A percentile compares a stretch with the other conserved stretches of the same genome.
phyloP scores from a whole-genome alignment of 2,797 vertebrate species.

The Onychomys torridus region DNA sequence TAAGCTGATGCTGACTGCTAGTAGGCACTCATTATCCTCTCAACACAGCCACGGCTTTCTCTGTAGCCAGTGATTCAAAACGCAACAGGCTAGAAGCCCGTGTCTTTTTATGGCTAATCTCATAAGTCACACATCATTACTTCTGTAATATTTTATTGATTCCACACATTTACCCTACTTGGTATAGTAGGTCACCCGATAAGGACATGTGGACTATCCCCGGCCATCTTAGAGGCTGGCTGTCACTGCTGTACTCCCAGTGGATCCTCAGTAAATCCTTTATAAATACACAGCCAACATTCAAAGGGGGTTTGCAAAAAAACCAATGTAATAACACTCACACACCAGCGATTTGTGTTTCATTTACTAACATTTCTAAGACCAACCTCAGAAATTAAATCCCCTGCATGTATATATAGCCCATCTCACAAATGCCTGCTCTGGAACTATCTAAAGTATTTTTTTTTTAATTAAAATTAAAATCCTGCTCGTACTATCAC shows the following conservation, averaged over 20 bases:
- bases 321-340: neutral
- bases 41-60: neutral
- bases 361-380: neutral
- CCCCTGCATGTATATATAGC: neutral
- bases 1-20: neutral
- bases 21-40: neutral
- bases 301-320: neutral
- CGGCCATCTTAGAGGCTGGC: neutral
- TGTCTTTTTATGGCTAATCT: neutral
- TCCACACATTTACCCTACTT: neutral
- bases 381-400: slow-evolving; percentile 46
- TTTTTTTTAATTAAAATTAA: neutral
- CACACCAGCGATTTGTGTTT: neutral
- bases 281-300: neutral
- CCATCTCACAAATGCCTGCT: slow-evolving; percentile 38
- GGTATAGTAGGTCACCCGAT: neutral
- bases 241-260: neutral
- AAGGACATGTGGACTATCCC: neutral
- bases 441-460: slow-evolving; percentile 10
- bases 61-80: neutral
- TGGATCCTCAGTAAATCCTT: neutral
- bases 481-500: neutral
- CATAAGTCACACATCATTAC: neutral
- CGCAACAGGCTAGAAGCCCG: neutral
- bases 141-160: neutral